phyloP scores from a whole-genome alignment of 1,140 invertebrate genomes.

The Drosophila ficusphila region DNA sequence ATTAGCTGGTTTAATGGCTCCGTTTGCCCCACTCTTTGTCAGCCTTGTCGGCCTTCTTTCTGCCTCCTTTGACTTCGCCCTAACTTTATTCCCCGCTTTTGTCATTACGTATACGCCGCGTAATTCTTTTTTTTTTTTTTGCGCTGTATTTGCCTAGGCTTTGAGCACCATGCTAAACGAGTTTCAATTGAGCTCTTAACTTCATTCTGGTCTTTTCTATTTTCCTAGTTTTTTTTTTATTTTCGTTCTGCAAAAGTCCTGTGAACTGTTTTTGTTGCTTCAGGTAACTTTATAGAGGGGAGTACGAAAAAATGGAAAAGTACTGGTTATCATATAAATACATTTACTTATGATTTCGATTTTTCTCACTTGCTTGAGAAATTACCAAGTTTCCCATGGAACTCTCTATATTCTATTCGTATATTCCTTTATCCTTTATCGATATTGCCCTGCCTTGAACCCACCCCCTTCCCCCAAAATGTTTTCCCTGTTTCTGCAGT shows the following conservation, averaged over 20 bases:
- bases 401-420: no score
- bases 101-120: slow-evolving; percentile 70
- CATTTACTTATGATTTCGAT: no score
- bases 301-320: background rate
- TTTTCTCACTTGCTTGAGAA: no score
- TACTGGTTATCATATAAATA: background rate
- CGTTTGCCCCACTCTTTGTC: background rate
- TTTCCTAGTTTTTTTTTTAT: background rate
- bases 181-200: slow-evolving; percentile 61
- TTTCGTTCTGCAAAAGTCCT: slow-evolving; percentile 21
- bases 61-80: background rate
- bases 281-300: slow-evolving; percentile 9
- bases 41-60: no score
- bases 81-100: background rate
- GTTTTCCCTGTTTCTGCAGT: slow-evolving; percentile 11
- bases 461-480: background rate
- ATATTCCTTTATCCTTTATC: background rate
- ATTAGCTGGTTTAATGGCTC: slow-evolving; percentile 73
- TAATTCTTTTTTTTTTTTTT: slow-evolving; percentile 6
- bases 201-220: background rate
- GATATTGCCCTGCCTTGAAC: slow-evolving; percentile 23
- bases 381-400: no score
- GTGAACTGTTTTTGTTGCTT: slow-evolving; percentile 31
- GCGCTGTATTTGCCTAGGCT: slow-evolving; percentile 18
- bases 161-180: slow-evolving; percentile 52